Evolutionary conservation across 2,113 vertebrate species (phyloP).

Genomic region (Pyrgilauda ruficollis): DNA sequence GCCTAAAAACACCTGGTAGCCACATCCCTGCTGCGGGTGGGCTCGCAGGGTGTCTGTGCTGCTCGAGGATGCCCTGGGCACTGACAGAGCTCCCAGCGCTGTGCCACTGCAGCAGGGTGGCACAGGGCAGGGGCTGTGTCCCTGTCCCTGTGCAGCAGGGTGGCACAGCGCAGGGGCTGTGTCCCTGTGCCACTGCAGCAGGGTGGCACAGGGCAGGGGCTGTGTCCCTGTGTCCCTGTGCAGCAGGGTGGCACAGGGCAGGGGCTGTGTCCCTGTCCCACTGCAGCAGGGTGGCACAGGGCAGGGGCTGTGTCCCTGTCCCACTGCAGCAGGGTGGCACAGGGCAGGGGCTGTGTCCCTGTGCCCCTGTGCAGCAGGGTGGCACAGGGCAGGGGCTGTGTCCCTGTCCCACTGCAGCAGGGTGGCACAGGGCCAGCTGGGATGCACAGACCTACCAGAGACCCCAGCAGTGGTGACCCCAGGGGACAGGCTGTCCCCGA

Average conservation of each 20-base stretch:
- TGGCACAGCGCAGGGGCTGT: no score
- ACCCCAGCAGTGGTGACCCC: background rate
- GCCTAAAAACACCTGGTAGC: background rate
- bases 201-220: no score
- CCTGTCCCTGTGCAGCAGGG: no score
- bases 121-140: no score
- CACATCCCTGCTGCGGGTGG: accelerated
- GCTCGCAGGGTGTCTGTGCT: accelerated
- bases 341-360: no score
- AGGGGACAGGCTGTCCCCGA: background rate
- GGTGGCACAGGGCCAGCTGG: no score
- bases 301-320: no score
- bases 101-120: no score
- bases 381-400: background rate
- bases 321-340: no score
- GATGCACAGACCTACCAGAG: background rate
- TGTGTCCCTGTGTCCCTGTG: no score
- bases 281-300: background rate
- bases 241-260: background rate
- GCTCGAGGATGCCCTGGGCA: background rate
- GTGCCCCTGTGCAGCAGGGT: no score
- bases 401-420: background rate
- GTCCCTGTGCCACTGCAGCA: no score
- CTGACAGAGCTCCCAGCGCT: background rate
- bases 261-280: background rate